Evolutionary conservation across 2,797 vertebrate genomes (phyloP), one percentile per base, ranked within the genome.

Genomic region (Vespertilio murinus): DNA sequence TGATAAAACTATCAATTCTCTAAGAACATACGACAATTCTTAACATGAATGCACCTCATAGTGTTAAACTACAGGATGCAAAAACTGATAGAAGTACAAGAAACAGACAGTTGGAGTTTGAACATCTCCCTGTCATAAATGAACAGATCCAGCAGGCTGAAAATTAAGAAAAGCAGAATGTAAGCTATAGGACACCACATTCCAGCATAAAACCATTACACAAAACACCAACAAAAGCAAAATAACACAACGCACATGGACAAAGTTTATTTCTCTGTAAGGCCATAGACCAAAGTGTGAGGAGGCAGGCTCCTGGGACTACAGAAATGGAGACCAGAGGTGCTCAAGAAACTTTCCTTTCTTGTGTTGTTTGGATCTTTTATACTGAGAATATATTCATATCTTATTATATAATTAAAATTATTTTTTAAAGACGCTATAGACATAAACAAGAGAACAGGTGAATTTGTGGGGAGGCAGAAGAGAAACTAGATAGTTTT

Each of bases 391-490:
- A 67, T 59, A 75, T 45, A 91, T n/a, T 71, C 11, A 64, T 13
- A 28, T 77, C 61, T 91, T 86, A 69, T 91, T 86, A 69, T 28
- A 78, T 25, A 20, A 47, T 67, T 87, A 65, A 71, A 73, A 49
- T 82, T 77, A 33, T 54, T 77, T 95, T 38, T 91, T 70, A 88
- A 74, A 94, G 33, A 64, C 42, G 23, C 18, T 82, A 80, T 3
- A 91, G 28, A 59, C 28, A 83, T 54, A 83, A 82, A 80, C 54
- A 71, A 84, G 82, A 38, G 52, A 81, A 88, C 12, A 80, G 5
- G 71, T 28, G 14, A 82, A 65, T 86, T 91, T 83, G 33, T 56
- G 45, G 11, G 61, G 40, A 92, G n/a, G 35, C 8, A 47, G 42
- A 40, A 3, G 10, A 79, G 28, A 90, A 47, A 77, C 16, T 75